A percentile compares a stretch with the other conserved stretches of the same genome.
Evolutionary conservation across 2,113 vertebrate genomes (phyloP).

Genomic region (Grallaria varia): DNA sequence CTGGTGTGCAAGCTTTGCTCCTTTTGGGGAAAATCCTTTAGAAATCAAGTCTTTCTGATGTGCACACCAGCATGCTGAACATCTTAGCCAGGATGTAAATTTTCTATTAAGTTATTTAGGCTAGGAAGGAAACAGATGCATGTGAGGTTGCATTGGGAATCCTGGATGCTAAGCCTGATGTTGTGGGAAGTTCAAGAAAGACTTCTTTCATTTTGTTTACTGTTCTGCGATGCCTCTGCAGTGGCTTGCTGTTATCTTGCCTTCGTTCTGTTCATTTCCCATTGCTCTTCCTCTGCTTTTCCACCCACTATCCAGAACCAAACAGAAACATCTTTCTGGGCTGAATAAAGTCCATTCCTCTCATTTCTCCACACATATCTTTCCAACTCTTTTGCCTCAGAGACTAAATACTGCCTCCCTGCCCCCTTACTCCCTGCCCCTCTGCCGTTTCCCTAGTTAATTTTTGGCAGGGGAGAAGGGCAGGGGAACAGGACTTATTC

Average conservation of each 20-base stretch:
- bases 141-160: neutral
- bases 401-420: neutral
- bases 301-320: neutral
- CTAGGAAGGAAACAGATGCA: neutral
- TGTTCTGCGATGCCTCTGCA: neutral
- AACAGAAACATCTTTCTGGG: neutral
- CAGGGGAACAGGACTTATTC: neutral
- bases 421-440: neutral
- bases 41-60: neutral
- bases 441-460: neutral
- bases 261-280: neutral
- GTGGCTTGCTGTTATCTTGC: neutral
- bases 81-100: neutral
- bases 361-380: neutral
- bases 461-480: neutral
- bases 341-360: neutral
- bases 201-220: neutral
- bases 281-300: neutral
- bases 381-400: neutral
- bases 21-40: slow-evolving; percentile 30
- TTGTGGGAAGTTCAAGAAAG: neutral
- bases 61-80: neutral
- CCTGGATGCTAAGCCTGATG: neutral
- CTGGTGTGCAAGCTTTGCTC: slow-evolving; percentile 23
- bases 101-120: neutral